Percentiles rank a stretch among this genome's conserved stretches.
phyloP scores from a whole-genome alignment of 2,797 vertebrate genomes.

The Gadopsis marmoratus region DNA sequence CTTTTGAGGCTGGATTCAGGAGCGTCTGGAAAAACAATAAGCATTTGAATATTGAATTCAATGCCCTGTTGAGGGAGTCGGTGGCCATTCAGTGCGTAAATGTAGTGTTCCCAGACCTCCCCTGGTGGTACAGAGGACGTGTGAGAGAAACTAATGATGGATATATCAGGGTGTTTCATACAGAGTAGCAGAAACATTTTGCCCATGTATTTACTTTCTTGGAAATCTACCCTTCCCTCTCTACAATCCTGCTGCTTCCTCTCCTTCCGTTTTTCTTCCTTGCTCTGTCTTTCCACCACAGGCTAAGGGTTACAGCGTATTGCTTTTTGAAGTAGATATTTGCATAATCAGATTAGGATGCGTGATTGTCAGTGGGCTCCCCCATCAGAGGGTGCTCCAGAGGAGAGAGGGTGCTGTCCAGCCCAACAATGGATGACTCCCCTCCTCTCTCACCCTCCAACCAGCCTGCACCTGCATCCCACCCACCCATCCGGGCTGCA shows the following conservation, averaged over 20 bases:
- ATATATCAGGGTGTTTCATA: neutral
- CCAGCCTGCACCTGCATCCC: constrained; percentile 81
- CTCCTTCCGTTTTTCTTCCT: constrained; percentile 42
- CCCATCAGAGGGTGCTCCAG: constrained; percentile 91
- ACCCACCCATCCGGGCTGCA: constrained; percentile 82
- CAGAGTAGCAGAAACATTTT: constrained; percentile 13
- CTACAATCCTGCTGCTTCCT: constrained; percentile 63
- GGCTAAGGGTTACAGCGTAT: constrained; percentile 88
- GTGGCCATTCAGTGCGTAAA: constrained; percentile 59
- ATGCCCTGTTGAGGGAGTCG: constrained; percentile 68
- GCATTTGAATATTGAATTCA: constrained; percentile 79
- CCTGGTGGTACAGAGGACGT: constrained; percentile 18
- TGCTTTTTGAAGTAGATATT: constrained; percentile 98
- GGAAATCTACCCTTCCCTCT: constrained; percentile 21
- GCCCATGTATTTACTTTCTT: constrained; percentile 28
- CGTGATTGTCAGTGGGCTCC: constrained; percentile 84
- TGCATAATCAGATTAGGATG: constrained; percentile 98
- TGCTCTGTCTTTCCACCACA: constrained; percentile 71
- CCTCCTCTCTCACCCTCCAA: constrained; percentile 86
- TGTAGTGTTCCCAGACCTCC: constrained; percentile 54
- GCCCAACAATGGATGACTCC: constrained; percentile 82
- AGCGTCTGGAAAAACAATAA: constrained; percentile 78
- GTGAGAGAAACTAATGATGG: constrained; percentile 18
- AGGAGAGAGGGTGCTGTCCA: constrained; percentile 89
- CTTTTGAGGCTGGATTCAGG: constrained; percentile 70